A percentile compares a stretch with the other conserved stretches of the same genome.
phyloP scores from a whole-genome alignment of 2,113 vertebrate species.

The Myotis lucifugus region DNA sequence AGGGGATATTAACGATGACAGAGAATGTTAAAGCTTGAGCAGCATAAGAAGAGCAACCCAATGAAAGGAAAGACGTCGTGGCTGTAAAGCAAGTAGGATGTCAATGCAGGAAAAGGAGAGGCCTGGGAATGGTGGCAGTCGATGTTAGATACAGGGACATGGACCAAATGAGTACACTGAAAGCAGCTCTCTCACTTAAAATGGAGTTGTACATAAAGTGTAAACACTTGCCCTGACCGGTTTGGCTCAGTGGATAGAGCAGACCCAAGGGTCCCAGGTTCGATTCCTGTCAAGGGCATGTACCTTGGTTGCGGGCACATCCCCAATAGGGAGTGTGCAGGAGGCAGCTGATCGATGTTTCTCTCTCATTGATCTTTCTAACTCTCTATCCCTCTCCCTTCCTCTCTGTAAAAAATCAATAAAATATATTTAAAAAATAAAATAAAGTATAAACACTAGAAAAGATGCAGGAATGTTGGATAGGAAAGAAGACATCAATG shows the following conservation, averaged over 20 bases:
- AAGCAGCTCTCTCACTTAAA: background rate
- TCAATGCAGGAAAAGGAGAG: background rate
- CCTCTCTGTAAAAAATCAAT: too few species aligned
- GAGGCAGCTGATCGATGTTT: too few species aligned
- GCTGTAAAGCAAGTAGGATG: background rate
- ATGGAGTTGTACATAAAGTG: background rate
- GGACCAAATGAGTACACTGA: background rate
- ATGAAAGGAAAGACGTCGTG: background rate
- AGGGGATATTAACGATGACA: background rate
- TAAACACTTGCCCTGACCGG: too few species aligned
- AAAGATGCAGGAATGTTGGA: background rate
- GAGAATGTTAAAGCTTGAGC: background rate
- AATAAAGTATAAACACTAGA: background rate
- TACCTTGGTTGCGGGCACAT: too few species aligned
- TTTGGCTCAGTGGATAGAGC: too few species aligned
- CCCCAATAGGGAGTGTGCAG: too few species aligned
- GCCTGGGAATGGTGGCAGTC: background rate
- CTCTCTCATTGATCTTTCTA: too few species aligned
- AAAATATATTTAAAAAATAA: too few species aligned
- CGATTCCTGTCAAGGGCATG: too few species aligned
- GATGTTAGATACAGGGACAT: background rate
- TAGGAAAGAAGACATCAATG: background rate
- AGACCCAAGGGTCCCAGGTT: too few species aligned
- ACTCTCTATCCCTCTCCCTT: too few species aligned
- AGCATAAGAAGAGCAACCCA: fast-evolving